Evolutionary conservation across 2,888 invertebrate species (phyloP), one percentile per base, ranked within the genome.

Genomic region (Dione vanillae): DNA sequence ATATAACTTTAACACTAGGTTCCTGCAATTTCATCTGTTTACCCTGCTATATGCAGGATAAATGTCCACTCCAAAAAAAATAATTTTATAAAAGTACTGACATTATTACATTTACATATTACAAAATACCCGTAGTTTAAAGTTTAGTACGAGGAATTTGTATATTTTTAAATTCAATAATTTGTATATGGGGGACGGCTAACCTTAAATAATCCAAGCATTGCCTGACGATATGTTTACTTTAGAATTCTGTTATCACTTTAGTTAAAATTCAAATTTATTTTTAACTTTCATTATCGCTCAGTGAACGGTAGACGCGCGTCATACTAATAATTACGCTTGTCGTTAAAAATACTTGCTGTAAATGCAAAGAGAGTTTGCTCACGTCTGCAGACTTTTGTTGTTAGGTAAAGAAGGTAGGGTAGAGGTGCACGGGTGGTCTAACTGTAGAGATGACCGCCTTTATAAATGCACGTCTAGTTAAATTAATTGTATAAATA

Each of bases 291-390:
- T 27, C 27, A 27, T 61, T 61, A 61, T 61, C 61, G 20, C 7
- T 7, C 10, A 2, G 7, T 27, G 14, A 35, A 45, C 35, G 14
- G 61, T 35, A 16, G 61, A 45, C 61, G 61, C n/a, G 35, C 61
- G 61, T 45, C 61, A 45, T 45, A n/a, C 43, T 27, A 16, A 43
- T 61, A 61, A 61, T 16, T 16, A n/a, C 10, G 35, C 27, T 35
- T 10, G 35, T 43, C 59, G 59, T 61, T 27, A 43, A 41, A 59
- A n/a, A 12, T 43, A 27, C 20, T 10, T n/a, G 43, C 11, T 27
- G 27, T 3, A 27, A 27, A n/a, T n/a, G 10, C 27, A 45, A 45
- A 45, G 61, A 61, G 27, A 61, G 61, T 45, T 45, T 61, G 45
- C 35, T 12, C 16, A 61, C 37, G 54, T 37, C 41, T 7, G 40